Evolutionary conservation across 2,797 vertebrate genomes (phyloP), one percentile per base, ranked within the genome.

Genomic region (Clarias laeviceps): DNA sequence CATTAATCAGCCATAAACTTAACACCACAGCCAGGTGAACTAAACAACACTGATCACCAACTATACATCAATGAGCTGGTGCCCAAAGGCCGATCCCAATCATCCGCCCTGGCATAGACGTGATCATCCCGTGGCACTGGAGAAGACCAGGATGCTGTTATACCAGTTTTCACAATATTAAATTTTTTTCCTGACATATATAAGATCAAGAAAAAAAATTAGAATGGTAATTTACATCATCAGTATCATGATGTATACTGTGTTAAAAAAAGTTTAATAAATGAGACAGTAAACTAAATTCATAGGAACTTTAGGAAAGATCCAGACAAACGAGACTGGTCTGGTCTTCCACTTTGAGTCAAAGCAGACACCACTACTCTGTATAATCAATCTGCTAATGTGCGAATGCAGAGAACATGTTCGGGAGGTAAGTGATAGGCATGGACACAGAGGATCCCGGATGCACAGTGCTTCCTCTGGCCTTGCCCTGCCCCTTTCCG

Each of bases 361-460:
- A 59, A 59, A 77, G 18, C 54, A 34, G 77, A 66, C 76, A 27
- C n/a, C 5, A 54, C 34, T 80, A 68, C 68, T 87, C 62, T 76
- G 68, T 84, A 27, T n/a, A 69, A 74, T 80, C 64, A 76, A 5
- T 59, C 50, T 76, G 69, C 15, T 82, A 82, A 84, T 84, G 59
- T 76, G 69, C 15, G 77, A 82, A 84, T 84, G 59, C 50, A 80
- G 56, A 73, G 56, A 83, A 57, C 65, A 65, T 45, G 57, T 32
- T 29, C 64, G 65, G 61, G 90, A 86, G 86, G 80, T 90, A 86
- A 88, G 83, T 82, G 87, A 91, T 84, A 87, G 82, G 22, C 62
- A 59, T 24, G 76, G 86, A 80, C 70, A 85, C 78, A 85, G 82
- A 92, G 94, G 94, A 94, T 93, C 92, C 92, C 94, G 93, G 93